Evolutionary conservation across 2,797 vertebrate genomes (phyloP).

Genomic region (Xenentodon cancila): DNA sequence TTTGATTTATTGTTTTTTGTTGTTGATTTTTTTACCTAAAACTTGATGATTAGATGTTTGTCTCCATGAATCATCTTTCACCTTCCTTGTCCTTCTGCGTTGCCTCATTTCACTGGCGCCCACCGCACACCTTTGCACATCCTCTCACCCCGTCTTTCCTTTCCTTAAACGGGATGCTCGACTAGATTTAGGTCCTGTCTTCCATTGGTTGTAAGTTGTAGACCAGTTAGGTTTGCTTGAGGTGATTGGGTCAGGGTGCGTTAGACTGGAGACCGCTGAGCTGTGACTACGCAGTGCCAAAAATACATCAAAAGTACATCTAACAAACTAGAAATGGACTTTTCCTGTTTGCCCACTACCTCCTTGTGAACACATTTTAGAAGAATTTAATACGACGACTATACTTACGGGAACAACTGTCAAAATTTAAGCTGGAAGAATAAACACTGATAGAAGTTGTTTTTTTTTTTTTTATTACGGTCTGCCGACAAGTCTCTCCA

Average conservation of each 20-base stretch:
- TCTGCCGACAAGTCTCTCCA: slow-evolving; percentile 30
- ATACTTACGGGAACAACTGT: slow-evolving; percentile 34
- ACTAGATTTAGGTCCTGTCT: slow-evolving; percentile 65
- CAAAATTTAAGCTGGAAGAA: slow-evolving; percentile 35
- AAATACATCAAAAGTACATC: slow-evolving; percentile 34
- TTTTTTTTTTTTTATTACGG: slow-evolving; percentile 24
- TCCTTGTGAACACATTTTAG: slow-evolving; percentile 53
- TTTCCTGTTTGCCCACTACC: slow-evolving; percentile 63
- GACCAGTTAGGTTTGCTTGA: slow-evolving; percentile 52
- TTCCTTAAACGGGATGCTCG: slow-evolving; percentile 4
- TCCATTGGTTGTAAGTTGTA: slow-evolving; percentile 57
- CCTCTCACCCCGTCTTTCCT: slow-evolving; percentile 35
- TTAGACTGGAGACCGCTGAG: slow-evolving; percentile 65
- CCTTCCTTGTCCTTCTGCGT: slow-evolving; percentile 47
- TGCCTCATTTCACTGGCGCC: slow-evolving; percentile 59
- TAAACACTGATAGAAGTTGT: slow-evolving; percentile 40
- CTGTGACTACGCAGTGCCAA: slow-evolving; percentile 73
- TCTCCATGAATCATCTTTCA: slow-evolving; percentile 54
- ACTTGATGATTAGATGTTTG: slow-evolving; percentile 44
- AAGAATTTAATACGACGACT: slow-evolving; percentile 39
- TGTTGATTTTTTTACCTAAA: slow-evolving; percentile 50
- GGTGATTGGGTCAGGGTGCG: slow-evolving; percentile 43
- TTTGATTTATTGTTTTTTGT: too few relatives aligned
- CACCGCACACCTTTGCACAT: slow-evolving; percentile 37
- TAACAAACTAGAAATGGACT: slow-evolving; percentile 34